Evolutionary conservation across 2,888 invertebrate species (phyloP).

Genomic region (Leptopilina syphax): DNA sequence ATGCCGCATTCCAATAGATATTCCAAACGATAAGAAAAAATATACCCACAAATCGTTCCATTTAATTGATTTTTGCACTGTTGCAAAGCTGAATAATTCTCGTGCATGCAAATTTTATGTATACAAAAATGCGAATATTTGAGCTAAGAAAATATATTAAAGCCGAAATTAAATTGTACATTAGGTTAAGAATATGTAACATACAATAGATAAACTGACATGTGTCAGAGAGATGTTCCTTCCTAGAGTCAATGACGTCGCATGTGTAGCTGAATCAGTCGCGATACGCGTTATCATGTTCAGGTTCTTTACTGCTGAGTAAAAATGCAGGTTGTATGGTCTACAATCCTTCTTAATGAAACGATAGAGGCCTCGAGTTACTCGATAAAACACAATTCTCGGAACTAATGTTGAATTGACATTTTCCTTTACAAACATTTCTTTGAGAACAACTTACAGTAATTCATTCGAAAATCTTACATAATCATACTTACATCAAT

Average conservation of each 20-base stretch:
- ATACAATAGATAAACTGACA: not conserved
- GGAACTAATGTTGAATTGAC: conserved; percentile 25
- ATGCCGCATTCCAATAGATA: no score
- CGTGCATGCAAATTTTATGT: no score
- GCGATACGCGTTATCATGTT: conserved; percentile 21
- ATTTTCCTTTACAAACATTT: conserved; percentile 11
- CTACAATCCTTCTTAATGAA: conserved; percentile 22
- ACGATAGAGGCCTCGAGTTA: conserved; percentile 13
- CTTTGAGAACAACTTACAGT: not conserved
- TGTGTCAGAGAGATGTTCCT: not conserved
- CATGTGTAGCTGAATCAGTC: not conserved
- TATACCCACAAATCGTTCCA: no score
- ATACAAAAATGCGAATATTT: no score
- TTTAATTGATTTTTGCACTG: no score
- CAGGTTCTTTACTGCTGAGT: not conserved
- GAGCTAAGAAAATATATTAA: no score
- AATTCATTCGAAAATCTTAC: not conserved
- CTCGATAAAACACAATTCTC: conserved; percentile 22
- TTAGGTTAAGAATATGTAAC: no score
- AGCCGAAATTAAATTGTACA: no score
- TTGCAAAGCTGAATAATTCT: no score
- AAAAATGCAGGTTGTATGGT: conserved; percentile 16
- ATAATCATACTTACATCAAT: no score
- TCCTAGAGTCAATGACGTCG: not conserved
- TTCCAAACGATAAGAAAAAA: no score